Conservation (phyloP, 2,113 vertebrate genomes). For the Hyaena hyaena region DNA sequence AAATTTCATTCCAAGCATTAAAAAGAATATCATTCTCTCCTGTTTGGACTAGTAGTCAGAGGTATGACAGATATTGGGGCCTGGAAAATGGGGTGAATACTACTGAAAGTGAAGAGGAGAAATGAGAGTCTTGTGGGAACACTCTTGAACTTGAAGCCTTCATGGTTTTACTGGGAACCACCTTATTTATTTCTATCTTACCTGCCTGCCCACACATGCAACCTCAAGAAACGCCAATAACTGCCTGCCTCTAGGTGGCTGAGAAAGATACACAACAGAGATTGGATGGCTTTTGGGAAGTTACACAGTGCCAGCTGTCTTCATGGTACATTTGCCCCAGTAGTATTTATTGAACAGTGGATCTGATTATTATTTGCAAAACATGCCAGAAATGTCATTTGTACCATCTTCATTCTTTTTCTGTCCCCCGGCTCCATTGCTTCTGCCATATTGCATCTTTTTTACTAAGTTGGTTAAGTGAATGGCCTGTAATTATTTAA, state of each 20-base stretch:
- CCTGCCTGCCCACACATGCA: neutral
- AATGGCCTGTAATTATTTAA: neutral
- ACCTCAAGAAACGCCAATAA: neutral
- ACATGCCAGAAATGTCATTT: conserved; percentile 12
- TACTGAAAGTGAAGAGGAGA: neutral
- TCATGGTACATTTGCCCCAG: neutral
- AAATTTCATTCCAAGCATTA: neutral
- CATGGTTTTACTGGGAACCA: neutral
- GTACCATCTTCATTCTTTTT: neutral
- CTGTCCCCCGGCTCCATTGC: neutral
- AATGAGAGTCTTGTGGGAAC: neutral
- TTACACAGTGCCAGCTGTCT: neutral
- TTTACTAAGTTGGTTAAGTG: conserved; percentile 31
- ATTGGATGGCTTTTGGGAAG: neutral
- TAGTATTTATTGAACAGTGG: neutral
- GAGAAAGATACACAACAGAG: neutral
- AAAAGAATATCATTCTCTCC: neutral
- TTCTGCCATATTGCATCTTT: neutral
- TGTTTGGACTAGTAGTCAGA: neutral
- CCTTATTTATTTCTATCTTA: neutral
- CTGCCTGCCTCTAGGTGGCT: neutral
- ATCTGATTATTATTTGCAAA: neutral
- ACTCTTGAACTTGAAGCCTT: neutral
- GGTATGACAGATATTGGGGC: neutral
- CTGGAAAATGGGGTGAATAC: neutral